A percentile compares a stretch with the other conserved stretches of the same genome.
Evolutionary conservation across 1,140 invertebrate genomes (phyloP).

Genomic region (Protaetia brevitarsis): DNA sequence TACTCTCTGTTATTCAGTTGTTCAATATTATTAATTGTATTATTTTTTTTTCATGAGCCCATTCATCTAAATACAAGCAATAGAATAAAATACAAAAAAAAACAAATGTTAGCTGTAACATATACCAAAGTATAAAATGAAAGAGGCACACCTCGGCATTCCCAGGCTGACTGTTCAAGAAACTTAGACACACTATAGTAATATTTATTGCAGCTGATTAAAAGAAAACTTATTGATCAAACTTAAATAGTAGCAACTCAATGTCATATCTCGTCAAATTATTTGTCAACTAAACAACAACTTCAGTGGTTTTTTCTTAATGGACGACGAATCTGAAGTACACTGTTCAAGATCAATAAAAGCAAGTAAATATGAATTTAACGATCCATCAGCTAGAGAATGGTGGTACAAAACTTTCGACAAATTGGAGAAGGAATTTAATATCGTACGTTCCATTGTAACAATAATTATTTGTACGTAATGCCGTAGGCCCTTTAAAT

Average conservation of each 20-base stretch:
- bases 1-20: too few relatives aligned
- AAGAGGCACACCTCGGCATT: too few relatives aligned
- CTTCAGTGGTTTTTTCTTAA: not conserved
- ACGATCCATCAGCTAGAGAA: not conserved
- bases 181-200: too few relatives aligned
- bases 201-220: not conserved
- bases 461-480: too few relatives aligned
- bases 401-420: not conserved
- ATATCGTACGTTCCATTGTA: not conserved
- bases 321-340: not conserved
- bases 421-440: constrained; percentile 1
- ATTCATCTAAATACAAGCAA: too few relatives aligned
- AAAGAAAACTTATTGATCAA: not conserved
- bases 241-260: not conserved
- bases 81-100: too few relatives aligned
- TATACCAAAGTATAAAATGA: too few relatives aligned
- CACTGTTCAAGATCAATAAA: not conserved
- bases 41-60: too few relatives aligned
- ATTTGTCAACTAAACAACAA: not conserved
- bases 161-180: too few relatives aligned
- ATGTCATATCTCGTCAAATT: not conserved
- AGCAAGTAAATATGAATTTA: not conserved
- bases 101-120: too few relatives aligned
- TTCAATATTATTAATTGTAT: too few relatives aligned
- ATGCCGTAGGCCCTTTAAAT: too few relatives aligned